Evolutionary conservation across 1,140 invertebrate species (phyloP), one percentile per base, ranked within the genome.

Genomic region (Ctenoplectra terminalis): DNA sequence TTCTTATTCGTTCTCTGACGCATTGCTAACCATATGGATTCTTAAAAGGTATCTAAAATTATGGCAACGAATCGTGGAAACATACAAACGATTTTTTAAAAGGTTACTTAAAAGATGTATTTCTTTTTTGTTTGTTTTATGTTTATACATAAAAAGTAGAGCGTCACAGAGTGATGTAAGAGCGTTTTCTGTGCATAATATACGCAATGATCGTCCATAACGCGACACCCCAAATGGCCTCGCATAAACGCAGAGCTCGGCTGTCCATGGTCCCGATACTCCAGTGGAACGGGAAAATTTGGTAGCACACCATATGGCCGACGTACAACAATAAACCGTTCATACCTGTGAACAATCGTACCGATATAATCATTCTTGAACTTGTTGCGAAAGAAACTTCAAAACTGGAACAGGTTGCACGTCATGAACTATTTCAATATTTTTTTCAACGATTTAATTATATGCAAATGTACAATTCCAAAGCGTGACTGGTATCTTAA

Each of bases 281-380:
- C 97, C 97, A 98, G 84, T 97, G 97, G 93, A 97, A 99, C 1
- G 96, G 98, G 93, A 99, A 97, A 86, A 97, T 95, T 83, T 96
- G 94, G 50, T 96, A 96, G 86, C 97, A 96, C 0, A 99, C 86
- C 9, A 95, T 95, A 90, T 99, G 98, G 0, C 98, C 97, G 8
- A 98, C 94, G 91, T 98, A 99, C 81, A 99, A 94, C 8, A 98
- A 93, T 31, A 99, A 96, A 9, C 98, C 96, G 93, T 99, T 99
- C 96, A 98, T 98, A 34, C 98, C 98, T 94, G 8, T 3, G 5
- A 48, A 56, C 1, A 58, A 56, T 20, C 13, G 9, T 4, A 50
- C 11, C 2, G 1, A 40, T 50, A n/a, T 20, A 26, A 67, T 67
- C 26, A 2, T 43, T 46, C 8, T 48, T 17, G 6, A 17, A 31